These are phyloP conservation scores for Sebastiscus albofasciatus DNA, from an alignment of 2,797 vertebrate genomes.

Conservation along the genomic window DNA sequence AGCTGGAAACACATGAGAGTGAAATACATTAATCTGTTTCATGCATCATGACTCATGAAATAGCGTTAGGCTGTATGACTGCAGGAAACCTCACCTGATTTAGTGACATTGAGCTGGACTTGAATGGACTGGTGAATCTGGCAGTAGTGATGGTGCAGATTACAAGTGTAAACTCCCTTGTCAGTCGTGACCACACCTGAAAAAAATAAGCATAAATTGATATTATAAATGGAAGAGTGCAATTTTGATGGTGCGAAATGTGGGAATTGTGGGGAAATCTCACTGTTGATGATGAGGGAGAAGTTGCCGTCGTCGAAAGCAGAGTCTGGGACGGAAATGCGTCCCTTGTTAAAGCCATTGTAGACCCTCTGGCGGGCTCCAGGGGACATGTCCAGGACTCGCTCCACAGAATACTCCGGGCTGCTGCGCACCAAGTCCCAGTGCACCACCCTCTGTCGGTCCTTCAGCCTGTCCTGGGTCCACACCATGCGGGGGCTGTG, in stretches of 20 bases:
- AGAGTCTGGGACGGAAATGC: constrained; percentile 83
- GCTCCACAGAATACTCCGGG: constrained; percentile 82
- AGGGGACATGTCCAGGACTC: constrained; percentile 94
- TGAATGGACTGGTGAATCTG: constrained; percentile 90
- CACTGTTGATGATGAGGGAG: constrained; percentile 92
- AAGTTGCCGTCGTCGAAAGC: constrained; percentile 95
- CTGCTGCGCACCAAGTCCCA: constrained; percentile 89
- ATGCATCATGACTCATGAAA: not conserved
- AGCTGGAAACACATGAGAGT: constrained; percentile 70
- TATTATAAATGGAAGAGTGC: not conserved
- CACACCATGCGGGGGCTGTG: constrained; percentile 92
- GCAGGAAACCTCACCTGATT: constrained; percentile 81
- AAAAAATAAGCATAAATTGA: not conserved
- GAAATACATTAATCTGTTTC: not conserved
- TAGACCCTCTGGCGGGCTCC: constrained; percentile 90
- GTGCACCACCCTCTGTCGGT: constrained; percentile 95
- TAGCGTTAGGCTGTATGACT: not conserved
- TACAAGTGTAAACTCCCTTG: constrained; percentile 92
- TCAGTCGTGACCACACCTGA: constrained; percentile 87
- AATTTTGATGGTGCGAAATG: not conserved
- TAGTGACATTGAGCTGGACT: constrained; percentile 88
- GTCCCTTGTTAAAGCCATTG: constrained; percentile 87
- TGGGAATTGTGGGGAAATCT: not conserved
- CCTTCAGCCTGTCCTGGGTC: constrained; percentile 90
- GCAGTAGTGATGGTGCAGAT: constrained; percentile 97